Conservation (phyloP, 2,113 vertebrate genomes). For the Lepus americanus region DNA sequence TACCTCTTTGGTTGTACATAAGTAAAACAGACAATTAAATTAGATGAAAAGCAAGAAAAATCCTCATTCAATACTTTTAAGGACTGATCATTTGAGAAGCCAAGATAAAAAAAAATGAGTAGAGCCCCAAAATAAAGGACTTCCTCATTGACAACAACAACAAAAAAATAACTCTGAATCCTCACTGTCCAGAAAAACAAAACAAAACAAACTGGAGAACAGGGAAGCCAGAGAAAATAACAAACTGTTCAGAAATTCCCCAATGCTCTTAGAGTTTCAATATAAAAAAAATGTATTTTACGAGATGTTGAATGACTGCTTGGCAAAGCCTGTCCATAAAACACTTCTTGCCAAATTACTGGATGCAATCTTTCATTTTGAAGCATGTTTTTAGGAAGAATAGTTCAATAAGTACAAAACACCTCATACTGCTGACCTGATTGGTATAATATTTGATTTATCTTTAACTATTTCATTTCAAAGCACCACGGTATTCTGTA, state of each 20-base stretch:
- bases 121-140: background rate
- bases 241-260: background rate
- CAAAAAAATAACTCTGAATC: slow-evolving; percentile 4
- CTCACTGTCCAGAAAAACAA: background rate
- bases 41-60: slow-evolving; percentile 17
- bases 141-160: slow-evolving; percentile 14
- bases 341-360: slow-evolving; percentile 22
- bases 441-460: background rate
- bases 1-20: background rate
- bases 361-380: slow-evolving; percentile 4
- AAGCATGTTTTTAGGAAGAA: slow-evolving; percentile 8
- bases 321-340: background rate
- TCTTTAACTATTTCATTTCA: slow-evolving; percentile 36
- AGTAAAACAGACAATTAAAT: slow-evolving; percentile 44
- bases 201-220: background rate
- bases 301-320: background rate
- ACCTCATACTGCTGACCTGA: background rate
- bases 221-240: slow-evolving; percentile 6
- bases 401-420: background rate
- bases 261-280: background rate
- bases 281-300: slow-evolving; percentile 56
- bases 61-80: background rate
- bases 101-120: slow-evolving; percentile 44
- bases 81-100: slow-evolving; percentile 18
- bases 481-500: background rate